Evolutionary conservation across 2,888 invertebrate species (phyloP).

Genomic region (Bruchidius siliquastri): DNA sequence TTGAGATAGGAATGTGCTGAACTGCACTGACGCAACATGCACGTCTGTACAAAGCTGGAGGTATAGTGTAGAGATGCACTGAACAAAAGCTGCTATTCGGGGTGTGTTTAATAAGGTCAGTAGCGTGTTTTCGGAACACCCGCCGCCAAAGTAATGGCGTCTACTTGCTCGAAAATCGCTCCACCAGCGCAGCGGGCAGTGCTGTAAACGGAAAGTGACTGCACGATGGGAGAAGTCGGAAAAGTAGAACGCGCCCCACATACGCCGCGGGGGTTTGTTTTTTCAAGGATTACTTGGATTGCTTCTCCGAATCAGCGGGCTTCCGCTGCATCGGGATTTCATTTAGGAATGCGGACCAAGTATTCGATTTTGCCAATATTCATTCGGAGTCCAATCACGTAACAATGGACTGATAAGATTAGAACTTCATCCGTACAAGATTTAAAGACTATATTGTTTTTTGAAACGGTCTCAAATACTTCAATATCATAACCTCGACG

Average conservation of each 20-base stretch:
- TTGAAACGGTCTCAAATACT: too few relatives aligned
- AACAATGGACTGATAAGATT: background rate
- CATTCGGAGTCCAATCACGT: background rate
- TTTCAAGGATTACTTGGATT: background rate
- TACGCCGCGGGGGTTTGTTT: background rate
- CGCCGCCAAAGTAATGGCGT: background rate
- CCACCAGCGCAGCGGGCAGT: background rate
- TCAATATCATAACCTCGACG: too few relatives aligned
- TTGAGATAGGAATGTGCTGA: too few relatives aligned
- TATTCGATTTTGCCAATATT: background rate
- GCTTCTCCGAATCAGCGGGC: background rate
- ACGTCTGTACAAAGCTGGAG: too few relatives aligned
- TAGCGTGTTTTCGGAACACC: background rate
- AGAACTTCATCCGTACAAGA: too few relatives aligned
- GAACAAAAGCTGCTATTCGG: background rate
- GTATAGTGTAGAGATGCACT: too few relatives aligned
- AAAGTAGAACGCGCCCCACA: background rate
- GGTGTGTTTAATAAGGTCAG: background rate
- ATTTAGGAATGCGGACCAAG: background rate
- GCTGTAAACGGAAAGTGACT: background rate
- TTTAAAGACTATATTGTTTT: too few relatives aligned
- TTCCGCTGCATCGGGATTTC: background rate
- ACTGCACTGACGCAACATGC: too few relatives aligned
- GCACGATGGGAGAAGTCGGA: background rate
- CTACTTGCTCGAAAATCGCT: background rate